These are phyloP conservation scores for Tuta absoluta DNA, from an alignment of 2,888 invertebrate genomes.

Conservation along the genomic window DNA sequence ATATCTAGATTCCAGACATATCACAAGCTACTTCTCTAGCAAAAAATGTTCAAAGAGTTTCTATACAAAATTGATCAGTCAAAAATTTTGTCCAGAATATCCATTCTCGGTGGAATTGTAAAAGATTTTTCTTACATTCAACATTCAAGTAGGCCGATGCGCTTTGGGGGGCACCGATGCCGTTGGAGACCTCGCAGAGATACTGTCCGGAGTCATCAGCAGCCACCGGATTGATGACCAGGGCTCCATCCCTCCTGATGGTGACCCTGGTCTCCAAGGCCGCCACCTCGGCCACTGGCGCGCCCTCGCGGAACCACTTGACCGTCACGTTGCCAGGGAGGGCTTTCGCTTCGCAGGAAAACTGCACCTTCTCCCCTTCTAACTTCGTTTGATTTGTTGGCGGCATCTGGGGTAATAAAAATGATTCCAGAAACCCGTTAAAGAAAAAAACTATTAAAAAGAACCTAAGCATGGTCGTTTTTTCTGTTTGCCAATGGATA, in stretches of 20 bases:
- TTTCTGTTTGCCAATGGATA: no score
- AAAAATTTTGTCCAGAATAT: no score
- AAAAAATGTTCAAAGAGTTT: no score
- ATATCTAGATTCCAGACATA: no score
- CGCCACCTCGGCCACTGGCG: conserved; percentile 92
- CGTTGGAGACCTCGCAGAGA: conserved; percentile 97
- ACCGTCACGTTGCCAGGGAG: conserved; percentile 97
- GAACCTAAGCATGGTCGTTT: no score
- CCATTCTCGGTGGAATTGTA: no score
- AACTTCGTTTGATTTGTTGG: conserved; percentile 97
- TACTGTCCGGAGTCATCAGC: conserved; percentile 98
- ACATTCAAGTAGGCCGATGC: conserved; percentile 98
- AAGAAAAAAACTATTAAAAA: no score
- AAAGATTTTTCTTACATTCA: conserved; percentile 87
- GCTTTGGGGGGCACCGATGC: conserved; percentile 97
- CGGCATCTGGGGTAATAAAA: conserved; percentile 83
- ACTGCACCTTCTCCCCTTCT: conserved; percentile 96
- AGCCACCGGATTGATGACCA: conserved; percentile 95
- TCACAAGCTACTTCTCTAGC: no score
- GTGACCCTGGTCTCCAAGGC: conserved; percentile 92
- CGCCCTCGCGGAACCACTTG: conserved; percentile 95
- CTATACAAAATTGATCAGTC: no score
- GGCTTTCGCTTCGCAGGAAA: conserved; percentile 96
- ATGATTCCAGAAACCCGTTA: no score
- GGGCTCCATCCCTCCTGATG: conserved; percentile 92